Evolutionary conservation across 2,888 invertebrate species (phyloP).

Genomic region (Ephialtes manifestator): DNA sequence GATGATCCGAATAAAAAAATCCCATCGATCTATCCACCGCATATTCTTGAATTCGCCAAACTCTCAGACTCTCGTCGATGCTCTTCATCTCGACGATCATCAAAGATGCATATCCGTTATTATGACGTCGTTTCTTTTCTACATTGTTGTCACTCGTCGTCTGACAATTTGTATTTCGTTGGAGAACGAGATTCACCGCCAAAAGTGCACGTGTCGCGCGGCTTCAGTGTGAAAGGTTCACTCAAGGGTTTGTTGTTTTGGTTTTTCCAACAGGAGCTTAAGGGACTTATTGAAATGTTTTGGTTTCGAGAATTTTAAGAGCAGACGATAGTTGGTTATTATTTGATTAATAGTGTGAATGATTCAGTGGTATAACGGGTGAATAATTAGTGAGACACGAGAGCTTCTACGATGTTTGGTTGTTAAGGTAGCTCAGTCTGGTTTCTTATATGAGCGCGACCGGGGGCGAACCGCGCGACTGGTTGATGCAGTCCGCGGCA

Average conservation of each 20-base stretch:
- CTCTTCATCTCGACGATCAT: slow-evolving; percentile 59
- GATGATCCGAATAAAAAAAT: slow-evolving; percentile 54
- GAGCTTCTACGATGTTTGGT: background rate
- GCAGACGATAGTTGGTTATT: background rate
- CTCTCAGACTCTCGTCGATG: slow-evolving; percentile 50
- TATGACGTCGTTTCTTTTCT: background rate
- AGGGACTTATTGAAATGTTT: background rate
- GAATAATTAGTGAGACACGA: slow-evolving; percentile 12
- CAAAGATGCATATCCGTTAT: slow-evolving; percentile 17
- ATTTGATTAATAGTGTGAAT: background rate
- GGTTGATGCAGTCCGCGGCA: slow-evolving; percentile 85
- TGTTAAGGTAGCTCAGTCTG: slow-evolving; percentile 62
- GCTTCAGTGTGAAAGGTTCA: background rate
- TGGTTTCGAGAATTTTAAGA: background rate
- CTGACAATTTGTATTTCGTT: background rate
- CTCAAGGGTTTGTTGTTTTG: background rate
- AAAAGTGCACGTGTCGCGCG: background rate
- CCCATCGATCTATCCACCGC: slow-evolving; percentile 41
- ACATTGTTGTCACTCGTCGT: slow-evolving; percentile 8
- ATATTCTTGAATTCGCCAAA: slow-evolving; percentile 38
- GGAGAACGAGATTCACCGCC: background rate
- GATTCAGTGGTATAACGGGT: background rate
- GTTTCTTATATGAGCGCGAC: slow-evolving; percentile 85
- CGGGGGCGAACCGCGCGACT: slow-evolving; percentile 85
- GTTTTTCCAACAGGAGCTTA: background rate